Percentiles rank a stretch among this genome's conserved stretches.
phyloP scores from a whole-genome alignment of 2,113 vertebrate genomes.

The Lota lota region DNA sequence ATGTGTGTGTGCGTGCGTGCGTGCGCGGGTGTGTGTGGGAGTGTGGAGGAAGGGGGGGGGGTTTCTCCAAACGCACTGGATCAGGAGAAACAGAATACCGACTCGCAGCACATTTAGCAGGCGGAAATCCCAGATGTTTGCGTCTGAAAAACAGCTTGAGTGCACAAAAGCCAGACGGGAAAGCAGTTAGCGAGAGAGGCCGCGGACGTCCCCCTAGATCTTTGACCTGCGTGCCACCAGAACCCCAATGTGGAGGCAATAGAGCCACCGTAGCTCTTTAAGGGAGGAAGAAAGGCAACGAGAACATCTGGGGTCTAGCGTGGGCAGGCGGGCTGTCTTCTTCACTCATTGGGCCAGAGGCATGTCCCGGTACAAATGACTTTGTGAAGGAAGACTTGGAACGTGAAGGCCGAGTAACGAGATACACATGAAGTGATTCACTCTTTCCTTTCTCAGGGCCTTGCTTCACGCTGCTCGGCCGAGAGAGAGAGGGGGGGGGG shows the following conservation, averaged over 20 bases:
- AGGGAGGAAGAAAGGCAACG: background rate
- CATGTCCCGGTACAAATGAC: background rate
- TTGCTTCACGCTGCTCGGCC: background rate
- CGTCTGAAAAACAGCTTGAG: constrained; percentile 60
- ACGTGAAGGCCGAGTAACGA: constrained; percentile 1
- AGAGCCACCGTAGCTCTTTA: background rate
- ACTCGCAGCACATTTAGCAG: constrained; percentile 19
- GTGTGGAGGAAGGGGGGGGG: background rate
- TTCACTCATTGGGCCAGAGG: constrained; percentile 5
- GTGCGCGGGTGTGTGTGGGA: background rate
- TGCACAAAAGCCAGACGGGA: constrained; percentile 32
- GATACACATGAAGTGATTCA: constrained; percentile 20
- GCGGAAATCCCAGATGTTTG: constrained; percentile 66
- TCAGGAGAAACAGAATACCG: constrained; percentile 8
- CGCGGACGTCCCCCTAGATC: constrained; percentile 45
- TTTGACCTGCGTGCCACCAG: constrained; percentile 50
- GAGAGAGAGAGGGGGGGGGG: background rate
- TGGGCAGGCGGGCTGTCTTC: constrained; percentile 8
- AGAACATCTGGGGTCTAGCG: constrained; percentile 24
- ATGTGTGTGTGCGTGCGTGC: too few species aligned
- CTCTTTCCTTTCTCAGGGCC: constrained; percentile 16
- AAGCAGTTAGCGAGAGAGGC: constrained; percentile 30
- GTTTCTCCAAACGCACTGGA: background rate
- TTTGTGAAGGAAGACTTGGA: constrained; percentile 6
- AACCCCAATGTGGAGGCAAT: constrained; percentile 44